Base-by-base conservation (phyloP, 2,888 invertebrate genomes). In the Hedya salicella region DNA sequence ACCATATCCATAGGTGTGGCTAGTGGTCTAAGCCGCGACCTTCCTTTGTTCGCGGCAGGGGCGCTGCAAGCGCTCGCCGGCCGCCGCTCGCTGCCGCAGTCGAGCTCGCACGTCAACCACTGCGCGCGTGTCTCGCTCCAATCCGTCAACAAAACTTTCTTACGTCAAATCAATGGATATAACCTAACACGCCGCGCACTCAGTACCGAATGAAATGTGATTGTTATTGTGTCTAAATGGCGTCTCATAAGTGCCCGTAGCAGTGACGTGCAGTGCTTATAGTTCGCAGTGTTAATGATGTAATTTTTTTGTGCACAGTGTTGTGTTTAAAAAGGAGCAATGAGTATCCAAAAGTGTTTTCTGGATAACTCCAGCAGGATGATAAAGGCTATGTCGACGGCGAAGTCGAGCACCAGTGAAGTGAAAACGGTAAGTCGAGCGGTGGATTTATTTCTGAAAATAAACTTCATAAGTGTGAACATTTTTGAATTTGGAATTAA, bases 121-220 rank as follows among this genome's bases (percentile, higher is more conserved):
- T 49, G 63, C 70, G 75, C 74, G 81, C 83, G 87, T 83, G 76
- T 72, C 48, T 40, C 60, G 67, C 70, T 70, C 75, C 73, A 78
- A 75, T 72, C 72, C 68, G 67, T 49, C 62, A 70, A 68, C 78
- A 80, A 91, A 92, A 92, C 91, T 91, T 92, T 92, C 82, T 91
- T 91, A 91, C 91, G 90, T 89, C 88, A 88, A 88, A 88, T 89
- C 89, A 89, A 91, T 92, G 92, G 92, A 91, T 92, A 91, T 91
- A 92, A 92, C 92, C 91, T 92, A 92, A 91, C 81, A 83, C 75
- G 75, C 69, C 81, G 82, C 81, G 83, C 78, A 76, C 80, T 81
- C 78, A 71, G 69, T 70, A 74, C 73, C 73, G 71, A 79, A 72
- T 80, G 84, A 81, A 85, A 90, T 91, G 91, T 89, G 84, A 88